These are phyloP conservation scores for Acanthopleura granulata DNA, from an alignment of 2,888 invertebrate genomes.

Conservation along the genomic window DNA sequence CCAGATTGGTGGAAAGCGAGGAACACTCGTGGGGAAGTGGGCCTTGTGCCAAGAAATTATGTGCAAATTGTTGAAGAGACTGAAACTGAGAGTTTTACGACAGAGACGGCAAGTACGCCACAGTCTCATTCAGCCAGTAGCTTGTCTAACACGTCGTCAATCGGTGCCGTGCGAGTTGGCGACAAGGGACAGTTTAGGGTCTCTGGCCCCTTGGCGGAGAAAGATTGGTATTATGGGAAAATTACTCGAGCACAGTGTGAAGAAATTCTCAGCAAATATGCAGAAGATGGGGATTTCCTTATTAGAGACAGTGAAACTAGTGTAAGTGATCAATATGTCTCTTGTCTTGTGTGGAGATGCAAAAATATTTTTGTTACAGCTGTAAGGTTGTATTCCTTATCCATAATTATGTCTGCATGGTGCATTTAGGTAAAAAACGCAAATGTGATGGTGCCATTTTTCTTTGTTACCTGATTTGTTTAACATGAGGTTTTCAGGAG, in stretches of 20 bases:
- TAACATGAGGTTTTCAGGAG: too few relatives aligned
- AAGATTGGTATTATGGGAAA: slow-evolving; percentile 96
- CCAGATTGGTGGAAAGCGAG: slow-evolving; percentile 99
- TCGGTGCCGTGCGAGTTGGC: slow-evolving; percentile 43
- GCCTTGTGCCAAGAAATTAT: slow-evolving; percentile 85
- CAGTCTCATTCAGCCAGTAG: slow-evolving; percentile 67
- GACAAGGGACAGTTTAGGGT: slow-evolving; percentile 59
- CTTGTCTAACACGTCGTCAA: slow-evolving; percentile 57
- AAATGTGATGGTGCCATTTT: too few relatives aligned
- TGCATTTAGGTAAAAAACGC: too few relatives aligned
- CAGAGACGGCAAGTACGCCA: slow-evolving; percentile 53
- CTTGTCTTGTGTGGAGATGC: too few relatives aligned
- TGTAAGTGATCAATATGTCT: slow-evolving; percentile 76
- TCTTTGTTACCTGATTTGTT: too few relatives aligned
- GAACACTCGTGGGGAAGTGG: slow-evolving; percentile 91
- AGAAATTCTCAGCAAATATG: slow-evolving; percentile 92
- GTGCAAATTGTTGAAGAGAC: slow-evolving; percentile 64
- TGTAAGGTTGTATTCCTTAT: too few relatives aligned
- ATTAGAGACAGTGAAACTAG: slow-evolving; percentile 99
- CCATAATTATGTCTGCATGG: too few relatives aligned
- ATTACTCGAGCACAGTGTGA: slow-evolving; percentile 97
- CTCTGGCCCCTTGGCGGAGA: slow-evolving; percentile 63
- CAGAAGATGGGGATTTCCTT: slow-evolving; percentile 97
- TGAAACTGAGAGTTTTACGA: slow-evolving; percentile 30
- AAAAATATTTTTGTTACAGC: too few relatives aligned